Base-by-base conservation (phyloP, 2,113 vertebrate species). In the Halcyon malimbica region DNA sequence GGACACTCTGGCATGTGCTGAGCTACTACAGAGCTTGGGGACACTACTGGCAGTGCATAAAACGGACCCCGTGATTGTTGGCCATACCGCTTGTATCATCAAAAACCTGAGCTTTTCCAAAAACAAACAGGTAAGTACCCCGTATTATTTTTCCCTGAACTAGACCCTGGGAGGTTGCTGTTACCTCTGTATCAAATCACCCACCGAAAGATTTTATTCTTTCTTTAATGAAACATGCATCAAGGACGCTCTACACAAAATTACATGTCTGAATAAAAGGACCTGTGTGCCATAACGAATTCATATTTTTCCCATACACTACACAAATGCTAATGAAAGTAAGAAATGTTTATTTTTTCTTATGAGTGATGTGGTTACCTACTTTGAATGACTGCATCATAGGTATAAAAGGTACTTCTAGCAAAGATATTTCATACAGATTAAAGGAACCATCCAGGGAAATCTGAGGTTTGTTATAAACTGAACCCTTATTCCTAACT, bases 51-150 rank as follows among this genome's bases (percentile, higher is more conserved):
- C 95, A 56, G 91, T 4, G 20, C 94, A 97, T 56, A 97, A 90
- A 90, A 91, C 81, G 57, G 97, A 97, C 67, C 93, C 97, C 12
- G 92, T 96, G 42, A 89, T 98, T 68, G 88, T 98, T 46, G 93
- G 96, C 70, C 98, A 97, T 70, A 37, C 95, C 86, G 98, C 98
- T 65, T 97, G 89, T 62, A 98, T 98, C 53, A 97, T 98, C 95
- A 89, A 93, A 56, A 89, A 98, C 91, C 64, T 98, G 79, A 97
- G 93, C 54, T 75, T 81, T 82, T 97, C 97, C 56, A 59, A 93
- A 69, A 78, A 82, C 54, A 92, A 77, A 35, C 93, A 97, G 96
- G 97, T 98, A 60, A 41, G 91, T 83, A 51, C 20, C 29, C 64
- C 33, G 29, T 33, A 56, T 0, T 53, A 25, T 87, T 53, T 71